Conservation (phyloP, 2,888 invertebrate species). For the Cantharis rustica region DNA sequence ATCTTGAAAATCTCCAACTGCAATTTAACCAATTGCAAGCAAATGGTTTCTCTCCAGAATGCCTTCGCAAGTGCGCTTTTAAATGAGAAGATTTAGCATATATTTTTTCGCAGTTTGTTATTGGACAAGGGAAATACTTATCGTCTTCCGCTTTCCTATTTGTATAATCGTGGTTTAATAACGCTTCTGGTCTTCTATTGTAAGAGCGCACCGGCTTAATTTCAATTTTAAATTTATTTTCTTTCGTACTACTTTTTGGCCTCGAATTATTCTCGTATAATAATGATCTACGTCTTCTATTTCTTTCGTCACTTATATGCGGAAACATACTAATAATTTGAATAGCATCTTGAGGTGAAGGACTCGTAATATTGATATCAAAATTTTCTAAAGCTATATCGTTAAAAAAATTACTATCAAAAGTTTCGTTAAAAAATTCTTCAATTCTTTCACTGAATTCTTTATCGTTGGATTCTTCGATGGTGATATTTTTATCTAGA, state of each 20-base stretch:
- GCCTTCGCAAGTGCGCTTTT: slow-evolving; percentile 84
- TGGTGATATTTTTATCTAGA: slow-evolving; percentile 16
- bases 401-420: slow-evolving; percentile 38
- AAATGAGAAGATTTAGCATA: slow-evolving; percentile 91
- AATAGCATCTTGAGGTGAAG: slow-evolving; percentile 24
- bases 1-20: slow-evolving; percentile 91
- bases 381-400: slow-evolving; percentile 27
- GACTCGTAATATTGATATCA: slow-evolving; percentile 25
- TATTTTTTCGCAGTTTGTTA: slow-evolving; percentile 74
- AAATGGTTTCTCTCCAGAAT: slow-evolving; percentile 71
- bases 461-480: not conserved
- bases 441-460: slow-evolving; percentile 32
- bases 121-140: slow-evolving; percentile 71
- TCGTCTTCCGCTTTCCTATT: slow-evolving; percentile 53
- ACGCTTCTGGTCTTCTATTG: slow-evolving; percentile 35
- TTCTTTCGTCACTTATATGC: slow-evolving; percentile 52
- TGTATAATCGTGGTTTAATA: slow-evolving; percentile 47
- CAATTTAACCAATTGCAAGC: slow-evolving; percentile 71
- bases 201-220: slow-evolving; percentile 25
- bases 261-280: slow-evolving; percentile 49
- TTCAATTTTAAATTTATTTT: slow-evolving; percentile 30
- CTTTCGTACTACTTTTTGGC: slow-evolving; percentile 26
- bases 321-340: slow-evolving; percentile 51
- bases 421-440: slow-evolving; percentile 40
- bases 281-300: slow-evolving; percentile 50